phyloP scores from a whole-genome alignment of 2,113 vertebrate genomes.

The Nipponia nippon region DNA sequence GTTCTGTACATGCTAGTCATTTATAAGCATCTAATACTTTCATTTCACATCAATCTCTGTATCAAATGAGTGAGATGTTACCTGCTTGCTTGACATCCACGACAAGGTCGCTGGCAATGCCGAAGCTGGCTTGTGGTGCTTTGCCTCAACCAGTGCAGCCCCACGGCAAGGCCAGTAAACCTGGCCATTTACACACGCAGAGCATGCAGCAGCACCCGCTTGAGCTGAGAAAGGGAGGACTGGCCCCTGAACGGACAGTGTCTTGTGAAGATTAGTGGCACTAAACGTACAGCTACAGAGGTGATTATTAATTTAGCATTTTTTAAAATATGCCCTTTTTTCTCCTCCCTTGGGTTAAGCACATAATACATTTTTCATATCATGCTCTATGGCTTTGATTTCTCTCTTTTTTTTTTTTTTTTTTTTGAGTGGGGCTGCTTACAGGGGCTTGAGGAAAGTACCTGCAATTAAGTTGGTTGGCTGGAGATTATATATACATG shows the following conservation, averaged over 20 bases:
- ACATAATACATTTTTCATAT: background rate
- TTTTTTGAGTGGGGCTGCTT: background rate
- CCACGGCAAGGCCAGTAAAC: too few species aligned
- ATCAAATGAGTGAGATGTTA: background rate
- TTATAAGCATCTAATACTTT: background rate
- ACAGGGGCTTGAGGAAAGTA: background rate
- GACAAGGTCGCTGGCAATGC: too few species aligned
- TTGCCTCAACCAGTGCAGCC: background rate
- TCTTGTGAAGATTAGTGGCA: background rate
- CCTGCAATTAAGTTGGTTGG: background rate
- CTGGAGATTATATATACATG: background rate
- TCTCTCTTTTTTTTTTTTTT: background rate
- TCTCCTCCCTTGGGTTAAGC: background rate
- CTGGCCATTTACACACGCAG: too few species aligned
- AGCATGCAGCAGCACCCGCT: accelerated
- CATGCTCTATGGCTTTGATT: background rate
- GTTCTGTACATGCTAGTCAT: background rate
- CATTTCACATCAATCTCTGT: background rate
- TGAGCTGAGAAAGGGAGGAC: background rate
- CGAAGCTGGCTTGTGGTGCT: background rate
- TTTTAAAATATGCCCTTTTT: background rate
- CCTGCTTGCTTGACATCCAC: background rate
- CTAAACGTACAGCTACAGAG: background rate
- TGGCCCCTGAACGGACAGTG: background rate
- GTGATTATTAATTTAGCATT: background rate